Evolutionary conservation across 2,888 invertebrate genomes (phyloP), one percentile per base, ranked within the genome.

Genomic region (Branchipolynoe longqiensis): DNA sequence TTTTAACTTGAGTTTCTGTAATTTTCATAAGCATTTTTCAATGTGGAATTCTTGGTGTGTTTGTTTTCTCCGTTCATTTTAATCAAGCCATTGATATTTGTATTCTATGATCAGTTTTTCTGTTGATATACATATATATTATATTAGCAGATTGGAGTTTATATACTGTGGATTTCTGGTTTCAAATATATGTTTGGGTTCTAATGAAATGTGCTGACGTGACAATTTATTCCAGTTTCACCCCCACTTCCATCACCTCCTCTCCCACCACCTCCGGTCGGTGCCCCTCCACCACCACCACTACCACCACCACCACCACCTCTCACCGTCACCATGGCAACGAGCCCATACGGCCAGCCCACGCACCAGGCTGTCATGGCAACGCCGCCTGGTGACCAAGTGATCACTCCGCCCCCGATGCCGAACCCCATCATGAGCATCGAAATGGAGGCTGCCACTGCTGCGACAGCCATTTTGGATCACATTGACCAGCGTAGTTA

Each of bases 231-330:
- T 78, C 14, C 78, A 78, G 78, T 78, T 33, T 78, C 78, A 48
- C 78, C 78, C 78, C 78, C 78, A 25, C 78, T 78, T 54, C 78
- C 78, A 48, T 78, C 78, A 78, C 78, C 78, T 48, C 78, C 78
- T 41, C 78, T 78, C 25, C 78, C 78, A 48, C 54, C 78, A n/a
- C 78, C 78, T 28, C 78, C 78, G 25, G 33, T n/a, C 8, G 25
- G 14, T 6, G n/a, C 12, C 6, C 62, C 62, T 28, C 62, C 62
- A 12, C 25, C 62, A 62, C 31, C 62, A n/a, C n/a, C n/a, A n/a
- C n/a, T n/a, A n/a, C 73, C 38, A 3, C 33, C 40, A 6, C 38
- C 25, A 22, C 25, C 73, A n/a, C 73, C 73, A 33, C 25, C 78
- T 8, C 78, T 78, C 25, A 41, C 2, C 78, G 54, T 78, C 78